Evolutionary conservation across 1,140 invertebrate species (phyloP).

Genomic region (Tenebrio molitor): DNA sequence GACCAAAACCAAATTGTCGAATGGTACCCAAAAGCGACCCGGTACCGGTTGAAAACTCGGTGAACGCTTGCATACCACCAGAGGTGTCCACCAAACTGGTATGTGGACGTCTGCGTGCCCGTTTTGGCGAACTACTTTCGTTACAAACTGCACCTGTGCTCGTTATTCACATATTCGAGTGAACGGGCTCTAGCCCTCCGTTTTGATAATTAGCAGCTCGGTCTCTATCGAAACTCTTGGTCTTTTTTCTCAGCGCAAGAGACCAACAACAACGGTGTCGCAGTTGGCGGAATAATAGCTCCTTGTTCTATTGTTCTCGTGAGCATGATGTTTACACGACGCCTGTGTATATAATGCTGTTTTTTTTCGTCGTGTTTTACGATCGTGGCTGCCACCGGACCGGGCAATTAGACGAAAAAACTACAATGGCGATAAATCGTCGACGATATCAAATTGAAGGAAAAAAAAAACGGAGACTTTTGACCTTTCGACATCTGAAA

Average conservation of each 20-base stretch:
- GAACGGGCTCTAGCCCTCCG: slow-evolving; percentile 20
- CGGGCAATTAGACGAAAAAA: too few species aligned
- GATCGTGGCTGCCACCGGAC: neutral
- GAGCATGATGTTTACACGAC: slow-evolving; percentile 12
- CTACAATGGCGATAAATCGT: too few species aligned
- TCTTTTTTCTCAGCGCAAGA: neutral
- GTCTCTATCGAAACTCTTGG: neutral
- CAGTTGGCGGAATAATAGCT: slow-evolving; percentile 23
- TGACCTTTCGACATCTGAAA: neutral
- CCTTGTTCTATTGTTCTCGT: slow-evolving; percentile 38
- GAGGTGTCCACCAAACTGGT: slow-evolving; percentile 4
- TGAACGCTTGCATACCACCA: too few species aligned
- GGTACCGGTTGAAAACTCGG: too few species aligned
- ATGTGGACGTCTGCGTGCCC: slow-evolving; percentile 33
- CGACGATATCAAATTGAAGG: too few species aligned
- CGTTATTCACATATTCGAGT: slow-evolving; percentile 43
- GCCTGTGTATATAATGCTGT: neutral
- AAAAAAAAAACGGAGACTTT: neutral
- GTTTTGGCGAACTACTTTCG: slow-evolving; percentile 45
- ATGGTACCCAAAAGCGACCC: too few species aligned
- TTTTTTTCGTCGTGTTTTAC: neutral
- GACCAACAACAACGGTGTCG: slow-evolving; percentile 7
- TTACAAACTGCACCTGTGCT: slow-evolving; percentile 43
- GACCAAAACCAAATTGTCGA: too few species aligned
- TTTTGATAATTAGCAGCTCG: slow-evolving; percentile 16